Evolutionary conservation across 2,888 invertebrate genomes (phyloP).

Genomic region (Scaptomyza tumidula): DNA sequence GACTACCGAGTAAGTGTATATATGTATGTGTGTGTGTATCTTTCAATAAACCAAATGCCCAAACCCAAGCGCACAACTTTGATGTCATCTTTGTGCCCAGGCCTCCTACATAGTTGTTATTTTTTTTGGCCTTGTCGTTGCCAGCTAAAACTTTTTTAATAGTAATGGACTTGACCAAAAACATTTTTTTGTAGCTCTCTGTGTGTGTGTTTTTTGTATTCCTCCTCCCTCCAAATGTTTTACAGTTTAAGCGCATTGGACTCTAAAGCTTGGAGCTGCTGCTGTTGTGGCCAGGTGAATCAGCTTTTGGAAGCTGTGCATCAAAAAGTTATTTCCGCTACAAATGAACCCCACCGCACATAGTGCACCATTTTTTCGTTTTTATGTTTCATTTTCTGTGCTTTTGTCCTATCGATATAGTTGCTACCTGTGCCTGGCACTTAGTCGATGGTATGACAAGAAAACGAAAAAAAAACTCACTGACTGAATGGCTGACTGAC

Average conservation of each 20-base stretch:
- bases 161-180: constrained; percentile 73
- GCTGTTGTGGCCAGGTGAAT: constrained; percentile 74
- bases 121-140: constrained; percentile 11
- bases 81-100: constrained; percentile 79
- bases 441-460: constrained; percentile 49
- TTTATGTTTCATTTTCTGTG: constrained; percentile 16
- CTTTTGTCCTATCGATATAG: constrained; percentile 55
- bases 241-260: constrained; percentile 73
- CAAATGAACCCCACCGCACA: constrained; percentile 70
- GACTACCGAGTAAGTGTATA: not conserved
- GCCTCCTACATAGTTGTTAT: constrained; percentile 60
- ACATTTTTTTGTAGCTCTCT: constrained; percentile 30
- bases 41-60: constrained; percentile 30
- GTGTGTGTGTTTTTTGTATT: constrained; percentile 20
- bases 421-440: constrained; percentile 47
- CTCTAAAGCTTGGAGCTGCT: constrained; percentile 26
- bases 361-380: constrained; percentile 30
- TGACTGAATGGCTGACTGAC: constrained; percentile 16
- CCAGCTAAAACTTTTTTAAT: constrained; percentile 75
- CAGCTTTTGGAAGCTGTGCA: constrained; percentile 59
- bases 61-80: constrained; percentile 69
- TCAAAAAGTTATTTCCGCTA: constrained; percentile 78
- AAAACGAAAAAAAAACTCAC: not conserved
- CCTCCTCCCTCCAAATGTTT: constrained; percentile 50
- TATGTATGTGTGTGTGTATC: constrained; percentile 2